phyloP scores from a whole-genome alignment of 2,888 invertebrate species.

The Zhengitettix transpicula region DNA sequence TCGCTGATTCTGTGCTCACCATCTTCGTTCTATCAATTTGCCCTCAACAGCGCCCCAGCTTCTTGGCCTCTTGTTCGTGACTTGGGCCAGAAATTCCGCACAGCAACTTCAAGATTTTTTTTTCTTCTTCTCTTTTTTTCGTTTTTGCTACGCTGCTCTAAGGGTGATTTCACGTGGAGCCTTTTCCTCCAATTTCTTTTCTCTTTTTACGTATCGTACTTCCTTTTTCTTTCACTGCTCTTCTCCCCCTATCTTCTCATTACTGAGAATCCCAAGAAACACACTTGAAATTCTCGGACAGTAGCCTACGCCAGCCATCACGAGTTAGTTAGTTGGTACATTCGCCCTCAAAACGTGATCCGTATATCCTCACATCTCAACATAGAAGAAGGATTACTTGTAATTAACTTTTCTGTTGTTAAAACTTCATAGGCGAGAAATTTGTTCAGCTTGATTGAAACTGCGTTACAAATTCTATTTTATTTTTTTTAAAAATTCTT shows the following conservation, averaged over 20 bases:
- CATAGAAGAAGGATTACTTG: too few species aligned
- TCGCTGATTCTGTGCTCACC: not conserved
- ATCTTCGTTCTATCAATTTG: slow-evolving; percentile 6
- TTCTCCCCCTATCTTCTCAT: slow-evolving; percentile 4
- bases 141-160: not conserved
- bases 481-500: too few species aligned
- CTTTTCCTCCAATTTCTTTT: slow-evolving; percentile 5
- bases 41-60: not conserved
- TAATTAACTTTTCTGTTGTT: too few species aligned
- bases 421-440: too few species aligned
- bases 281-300: slow-evolving; percentile 4
- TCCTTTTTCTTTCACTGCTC: not conserved
- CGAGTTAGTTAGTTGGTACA: too few species aligned
- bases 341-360: too few species aligned
- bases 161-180: slow-evolving; percentile 6
- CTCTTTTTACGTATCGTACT: not conserved
- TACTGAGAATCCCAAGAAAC: slow-evolving; percentile 2
- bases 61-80: slow-evolving; percentile 1
- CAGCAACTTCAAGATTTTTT: not conserved
- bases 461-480: too few species aligned
- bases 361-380: too few species aligned
- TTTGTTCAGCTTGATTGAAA: too few species aligned
- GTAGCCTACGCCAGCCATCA: not conserved
- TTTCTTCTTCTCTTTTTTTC: not conserved
- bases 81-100: slow-evolving; percentile 6